Evolutionary conservation across 2,888 invertebrate genomes (phyloP).

Genomic region (Lochmaea crataegi): DNA sequence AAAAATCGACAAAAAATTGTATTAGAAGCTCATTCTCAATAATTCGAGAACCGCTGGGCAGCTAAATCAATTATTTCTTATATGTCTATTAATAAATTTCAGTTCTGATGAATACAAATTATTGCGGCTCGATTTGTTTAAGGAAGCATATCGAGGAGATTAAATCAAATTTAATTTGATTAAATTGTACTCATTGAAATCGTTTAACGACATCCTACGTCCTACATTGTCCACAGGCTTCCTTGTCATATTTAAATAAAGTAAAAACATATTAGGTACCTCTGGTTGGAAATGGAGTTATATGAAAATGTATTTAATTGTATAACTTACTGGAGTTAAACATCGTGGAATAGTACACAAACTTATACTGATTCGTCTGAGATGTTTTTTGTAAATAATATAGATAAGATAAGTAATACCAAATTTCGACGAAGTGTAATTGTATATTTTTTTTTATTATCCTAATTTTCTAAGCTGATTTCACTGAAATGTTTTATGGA

Average conservation of each 20-base stretch:
- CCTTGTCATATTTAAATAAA: too few relatives aligned
- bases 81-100: too few relatives aligned
- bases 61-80: too few relatives aligned
- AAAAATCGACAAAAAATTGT: too few relatives aligned
- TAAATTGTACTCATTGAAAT: too few relatives aligned
- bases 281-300: neutral
- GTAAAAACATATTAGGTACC: too few relatives aligned
- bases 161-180: neutral
- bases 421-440: neutral
- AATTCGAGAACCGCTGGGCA: too few relatives aligned
- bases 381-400: neutral
- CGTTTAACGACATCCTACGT: too few relatives aligned
- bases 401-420: neutral
- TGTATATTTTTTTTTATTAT: neutral
- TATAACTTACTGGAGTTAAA: neutral
- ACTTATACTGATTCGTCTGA: neutral
- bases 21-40: too few relatives aligned
- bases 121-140: neutral
- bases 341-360: neutral
- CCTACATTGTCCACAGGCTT: too few relatives aligned
- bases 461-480: neutral
- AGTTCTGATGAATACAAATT: neutral
- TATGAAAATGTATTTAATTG: neutral
- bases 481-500: neutral
- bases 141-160: neutral